phyloP scores from a whole-genome alignment of 2,888 invertebrate genomes.

The Apotomis betuletana region DNA sequence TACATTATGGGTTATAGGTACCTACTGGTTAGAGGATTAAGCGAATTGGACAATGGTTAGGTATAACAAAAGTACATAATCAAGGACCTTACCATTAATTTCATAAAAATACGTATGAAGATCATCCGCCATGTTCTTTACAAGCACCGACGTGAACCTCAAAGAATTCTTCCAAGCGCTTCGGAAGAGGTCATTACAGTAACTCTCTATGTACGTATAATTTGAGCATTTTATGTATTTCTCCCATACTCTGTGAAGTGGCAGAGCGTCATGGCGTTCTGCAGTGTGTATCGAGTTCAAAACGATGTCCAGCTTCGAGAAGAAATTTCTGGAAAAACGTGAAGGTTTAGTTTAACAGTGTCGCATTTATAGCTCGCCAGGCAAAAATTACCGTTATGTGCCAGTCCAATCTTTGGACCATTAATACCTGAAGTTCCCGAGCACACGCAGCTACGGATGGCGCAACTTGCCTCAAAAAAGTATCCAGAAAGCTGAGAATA shows the following conservation, averaged over 20 bases:
- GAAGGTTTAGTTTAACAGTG: neutral
- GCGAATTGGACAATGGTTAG: too few relatives aligned
- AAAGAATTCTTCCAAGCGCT: slow-evolving; percentile 62
- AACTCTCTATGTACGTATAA: slow-evolving; percentile 45
- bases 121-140: slow-evolving; percentile 62
- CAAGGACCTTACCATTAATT: slow-evolving; percentile 62
- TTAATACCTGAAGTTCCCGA: too few relatives aligned
- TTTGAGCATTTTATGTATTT: slow-evolving; percentile 57
- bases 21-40: too few relatives aligned
- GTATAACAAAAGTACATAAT: neutral
- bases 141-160: slow-evolving; percentile 61
- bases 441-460: too few relatives aligned
- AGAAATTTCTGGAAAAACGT: slow-evolving; percentile 60
- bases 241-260: slow-evolving; percentile 64
- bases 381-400: too few relatives aligned
- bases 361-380: too few relatives aligned
- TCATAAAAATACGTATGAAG: slow-evolving; percentile 70
- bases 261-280: slow-evolving; percentile 43
- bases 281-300: slow-evolving; percentile 60
- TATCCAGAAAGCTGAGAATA: too few relatives aligned
- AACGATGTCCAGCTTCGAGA: slow-evolving; percentile 67
- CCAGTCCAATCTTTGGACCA: too few relatives aligned
- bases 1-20: too few relatives aligned
- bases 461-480: too few relatives aligned
- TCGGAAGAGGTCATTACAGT: slow-evolving; percentile 58